Conservation (phyloP, 2,113 vertebrate species). For the Columba livia region DNA sequence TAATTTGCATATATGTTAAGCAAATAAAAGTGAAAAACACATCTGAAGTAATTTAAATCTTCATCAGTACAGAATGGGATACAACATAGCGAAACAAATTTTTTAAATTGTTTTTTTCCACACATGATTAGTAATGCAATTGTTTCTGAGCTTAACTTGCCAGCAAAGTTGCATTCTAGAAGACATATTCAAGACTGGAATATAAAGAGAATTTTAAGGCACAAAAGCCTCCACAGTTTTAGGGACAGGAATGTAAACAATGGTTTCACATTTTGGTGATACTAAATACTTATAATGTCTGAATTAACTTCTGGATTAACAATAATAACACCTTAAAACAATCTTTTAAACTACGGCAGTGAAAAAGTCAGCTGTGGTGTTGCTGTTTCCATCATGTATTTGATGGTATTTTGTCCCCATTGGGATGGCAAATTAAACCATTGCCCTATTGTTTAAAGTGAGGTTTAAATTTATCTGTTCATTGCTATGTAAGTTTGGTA, state of each 20-base stretch:
- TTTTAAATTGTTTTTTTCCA: not conserved
- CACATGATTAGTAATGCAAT: not conserved
- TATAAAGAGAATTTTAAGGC: not conserved
- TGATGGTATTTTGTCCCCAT: not conserved
- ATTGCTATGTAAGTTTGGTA: not conserved
- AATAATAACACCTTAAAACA: not conserved
- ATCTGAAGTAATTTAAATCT: not conserved
- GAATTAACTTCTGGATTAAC: not conserved
- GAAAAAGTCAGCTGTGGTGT: not conserved
- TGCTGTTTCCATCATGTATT: not conserved
- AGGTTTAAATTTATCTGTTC: not conserved
- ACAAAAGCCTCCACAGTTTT: not conserved
- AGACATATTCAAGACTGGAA: not conserved
- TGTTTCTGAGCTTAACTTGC: not conserved
- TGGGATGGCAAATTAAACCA: not conserved
- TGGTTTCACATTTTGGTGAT: not conserved
- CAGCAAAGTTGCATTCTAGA: not conserved
- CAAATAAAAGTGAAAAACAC: not conserved
- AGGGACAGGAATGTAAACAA: not conserved
- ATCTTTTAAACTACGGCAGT: not conserved
- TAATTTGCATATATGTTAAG: not conserved
- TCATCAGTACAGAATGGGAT: not conserved
- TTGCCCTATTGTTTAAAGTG: not conserved
- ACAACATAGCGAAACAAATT: not conserved
- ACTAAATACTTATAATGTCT: not conserved